Conservation (phyloP, 2,113 vertebrate genomes). For the Heterocephalus glaber region DNA sequence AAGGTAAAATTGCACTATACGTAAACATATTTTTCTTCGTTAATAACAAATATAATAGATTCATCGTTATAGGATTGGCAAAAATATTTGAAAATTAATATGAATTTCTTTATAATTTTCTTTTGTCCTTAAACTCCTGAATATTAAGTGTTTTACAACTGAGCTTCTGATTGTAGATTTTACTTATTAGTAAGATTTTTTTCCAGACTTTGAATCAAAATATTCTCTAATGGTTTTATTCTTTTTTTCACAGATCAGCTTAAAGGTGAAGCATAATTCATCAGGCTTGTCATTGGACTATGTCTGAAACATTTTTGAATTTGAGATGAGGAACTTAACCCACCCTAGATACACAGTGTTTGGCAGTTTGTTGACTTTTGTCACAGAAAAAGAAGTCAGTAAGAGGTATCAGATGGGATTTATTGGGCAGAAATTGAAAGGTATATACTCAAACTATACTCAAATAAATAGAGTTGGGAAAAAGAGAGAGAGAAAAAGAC, state of each 20-base stretch:
- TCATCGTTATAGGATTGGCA: background rate
- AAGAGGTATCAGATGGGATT: background rate
- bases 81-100: conserved; percentile 2
- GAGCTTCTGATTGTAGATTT: background rate
- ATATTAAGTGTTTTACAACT: background rate
- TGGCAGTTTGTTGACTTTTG: background rate
- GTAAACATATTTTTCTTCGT: background rate
- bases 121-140: background rate
- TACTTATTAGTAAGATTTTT: background rate
- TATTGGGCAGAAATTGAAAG: background rate
- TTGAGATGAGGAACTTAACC: background rate
- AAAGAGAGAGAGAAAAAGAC: background rate
- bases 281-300: background rate
- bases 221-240: background rate
- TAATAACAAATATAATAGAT: background rate
- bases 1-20: background rate
- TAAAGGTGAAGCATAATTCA: background rate
- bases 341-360: too few relatives aligned
- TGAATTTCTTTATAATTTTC: background rate
- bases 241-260: background rate
- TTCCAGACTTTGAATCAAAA: conserved; percentile 41
- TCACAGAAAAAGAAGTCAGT: background rate
- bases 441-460: background rate
- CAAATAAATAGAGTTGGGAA: background rate
- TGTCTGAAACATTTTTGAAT: background rate